These are phyloP conservation scores for Daboia siamensis DNA, from an alignment of 2,113 vertebrate genomes.

Conservation along the genomic window DNA sequence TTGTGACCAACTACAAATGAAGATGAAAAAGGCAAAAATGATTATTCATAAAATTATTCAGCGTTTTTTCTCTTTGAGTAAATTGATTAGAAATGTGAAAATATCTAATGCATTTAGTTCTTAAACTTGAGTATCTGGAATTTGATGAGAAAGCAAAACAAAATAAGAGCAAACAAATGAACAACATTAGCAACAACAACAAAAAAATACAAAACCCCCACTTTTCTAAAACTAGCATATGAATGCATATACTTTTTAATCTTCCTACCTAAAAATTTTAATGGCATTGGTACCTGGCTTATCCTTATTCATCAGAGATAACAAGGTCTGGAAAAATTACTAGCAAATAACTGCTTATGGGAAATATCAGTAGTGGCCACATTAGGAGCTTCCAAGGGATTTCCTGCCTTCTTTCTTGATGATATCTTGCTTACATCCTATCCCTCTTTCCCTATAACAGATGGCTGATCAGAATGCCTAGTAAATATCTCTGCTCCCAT, in stretches of 20 bases:
- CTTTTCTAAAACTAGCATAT: neutral
- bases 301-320: neutral
- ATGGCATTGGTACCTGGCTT: neutral
- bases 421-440: neutral
- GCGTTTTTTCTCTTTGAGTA: neutral
- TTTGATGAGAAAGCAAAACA: neutral
- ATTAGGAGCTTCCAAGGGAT: neutral
- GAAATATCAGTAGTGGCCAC: neutral
- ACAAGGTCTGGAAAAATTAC: neutral
- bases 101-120: neutral
- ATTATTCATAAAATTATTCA: neutral
- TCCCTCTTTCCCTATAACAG: neutral
- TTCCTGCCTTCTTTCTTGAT: conserved; percentile 1
- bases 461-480: neutral
- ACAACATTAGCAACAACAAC: too few relatives aligned
- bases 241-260: neutral
- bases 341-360: neutral
- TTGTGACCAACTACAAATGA: neutral
- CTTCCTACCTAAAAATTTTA: neutral
- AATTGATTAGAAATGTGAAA: neutral
- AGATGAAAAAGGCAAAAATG: neutral
- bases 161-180: neutral
- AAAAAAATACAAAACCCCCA: too few relatives aligned
- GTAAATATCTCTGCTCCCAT: neutral
- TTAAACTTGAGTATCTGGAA: neutral